phyloP scores from a whole-genome alignment of 2,113 vertebrate species.

The Anoura caudifer region DNA sequence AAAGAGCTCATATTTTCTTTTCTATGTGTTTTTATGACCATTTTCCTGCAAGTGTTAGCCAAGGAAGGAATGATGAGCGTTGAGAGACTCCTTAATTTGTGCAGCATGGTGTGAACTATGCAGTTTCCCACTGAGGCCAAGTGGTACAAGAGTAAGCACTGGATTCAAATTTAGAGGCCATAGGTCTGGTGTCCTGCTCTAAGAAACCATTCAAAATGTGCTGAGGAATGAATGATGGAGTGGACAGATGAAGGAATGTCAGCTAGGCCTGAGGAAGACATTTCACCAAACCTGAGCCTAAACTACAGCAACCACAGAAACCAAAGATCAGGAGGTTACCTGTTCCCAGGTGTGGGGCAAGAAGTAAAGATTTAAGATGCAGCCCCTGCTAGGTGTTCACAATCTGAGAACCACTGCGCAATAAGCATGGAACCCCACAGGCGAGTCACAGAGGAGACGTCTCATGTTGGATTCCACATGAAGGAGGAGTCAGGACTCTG shows the following conservation, averaged over 20 bases:
- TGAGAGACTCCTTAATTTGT: not conserved
- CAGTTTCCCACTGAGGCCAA: not conserved
- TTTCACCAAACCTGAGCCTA: not conserved
- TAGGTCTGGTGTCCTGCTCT: not conserved
- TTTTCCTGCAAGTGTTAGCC: not conserved
- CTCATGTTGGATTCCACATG: not conserved
- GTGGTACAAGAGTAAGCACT: not conserved
- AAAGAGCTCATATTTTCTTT: not conserved
- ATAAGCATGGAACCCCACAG: not conserved
- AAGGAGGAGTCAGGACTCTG: not conserved
- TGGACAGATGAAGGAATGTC: not conserved
- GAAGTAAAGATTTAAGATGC: not conserved
- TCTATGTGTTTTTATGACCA: not conserved
- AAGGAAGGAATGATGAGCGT: not conserved
- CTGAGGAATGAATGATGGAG: not conserved
- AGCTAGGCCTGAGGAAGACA: not conserved
- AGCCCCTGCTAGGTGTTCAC: not conserved
- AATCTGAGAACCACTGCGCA: not conserved
- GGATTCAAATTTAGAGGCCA: not conserved
- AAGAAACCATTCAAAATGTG: not conserved
- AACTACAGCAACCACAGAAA: not conserved
- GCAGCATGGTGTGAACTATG: not conserved
- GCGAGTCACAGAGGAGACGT: not conserved
- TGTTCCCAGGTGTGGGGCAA: not conserved
- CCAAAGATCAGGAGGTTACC: not conserved